phyloP scores from a whole-genome alignment of 2,113 vertebrate species.

The Macrotus californicus region DNA sequence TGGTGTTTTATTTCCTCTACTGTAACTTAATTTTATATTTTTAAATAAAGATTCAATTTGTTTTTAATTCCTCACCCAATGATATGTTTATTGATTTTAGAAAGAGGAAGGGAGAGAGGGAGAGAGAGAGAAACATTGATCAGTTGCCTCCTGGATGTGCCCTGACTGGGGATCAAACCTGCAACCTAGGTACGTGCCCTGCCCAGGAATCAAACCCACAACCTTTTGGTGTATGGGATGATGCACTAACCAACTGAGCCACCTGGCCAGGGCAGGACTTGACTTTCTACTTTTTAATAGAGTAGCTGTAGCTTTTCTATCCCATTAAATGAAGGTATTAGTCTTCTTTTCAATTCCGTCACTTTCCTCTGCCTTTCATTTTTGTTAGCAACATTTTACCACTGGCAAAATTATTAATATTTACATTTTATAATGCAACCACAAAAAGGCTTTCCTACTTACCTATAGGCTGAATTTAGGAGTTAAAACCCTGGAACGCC shows the following conservation, averaged over 20 bases:
- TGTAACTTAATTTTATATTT: not conserved
- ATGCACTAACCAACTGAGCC: too few species aligned
- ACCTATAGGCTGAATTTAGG: not conserved
- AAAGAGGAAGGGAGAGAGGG: too few species aligned
- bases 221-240: too few species aligned
- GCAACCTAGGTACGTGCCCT: too few species aligned
- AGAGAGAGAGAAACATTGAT: too few species aligned
- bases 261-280: not conserved
- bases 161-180: too few species aligned
- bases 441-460: not conserved
- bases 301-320: not conserved
- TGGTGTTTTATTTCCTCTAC: not conserved
- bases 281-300: not conserved
- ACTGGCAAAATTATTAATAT: not conserved
- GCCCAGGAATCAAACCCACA: too few species aligned
- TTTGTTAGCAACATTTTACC: not conserved
- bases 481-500: not conserved
- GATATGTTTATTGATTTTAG: too few species aligned
- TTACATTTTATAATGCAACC: not conserved
- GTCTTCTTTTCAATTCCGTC: not conserved
- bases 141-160: too few species aligned
- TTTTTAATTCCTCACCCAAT: not conserved
- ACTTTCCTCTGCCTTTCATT: not conserved
- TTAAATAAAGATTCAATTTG: not conserved
- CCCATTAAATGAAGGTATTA: not conserved